Base-by-base conservation (phyloP, 2,888 invertebrate genomes). In the Yponomeuta evonymella region DNA sequence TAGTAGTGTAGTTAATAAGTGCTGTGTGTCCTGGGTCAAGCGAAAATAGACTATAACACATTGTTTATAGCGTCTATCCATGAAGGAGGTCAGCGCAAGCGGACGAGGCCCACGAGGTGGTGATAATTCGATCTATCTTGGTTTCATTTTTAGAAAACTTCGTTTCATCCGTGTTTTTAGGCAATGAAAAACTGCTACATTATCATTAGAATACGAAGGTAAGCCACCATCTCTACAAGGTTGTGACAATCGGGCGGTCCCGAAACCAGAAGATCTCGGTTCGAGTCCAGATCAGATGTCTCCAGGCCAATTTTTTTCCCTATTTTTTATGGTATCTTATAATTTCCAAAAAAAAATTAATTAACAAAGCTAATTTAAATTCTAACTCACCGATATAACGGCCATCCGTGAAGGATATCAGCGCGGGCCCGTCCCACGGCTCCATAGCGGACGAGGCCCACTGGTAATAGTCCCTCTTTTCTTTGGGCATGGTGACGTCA, bases 381-480 rank as follows among this genome's bases (percentile, higher is more conserved):
- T 10, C 10, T 64, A 29, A 67, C 85, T 83, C 67, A 92, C 97
- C 99, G 80, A 99, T 97, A 83, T 97, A 99, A 48, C 99, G 95
- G 48, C 99, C 99, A 89, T 99, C 99, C 69, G 98, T 98, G 89
- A 99, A 99, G 0, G 99, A 98, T 71, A 99, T 94, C 73, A 99
- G 92, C 1, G 99, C 99, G 1, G 97, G 97, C 48, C 99, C 99
- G 88, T 99, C 99, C 99, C 99, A 99, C 0, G 99, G 99, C 85
- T 99, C 99, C 99, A 99, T 99, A 29, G 96, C 97, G 82, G 97
- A 99, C 0, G 98, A 96, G 15, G 98, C 97, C 99, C 99, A 99
- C 76, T 97, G 96, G 89, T 99, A 99, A 86, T 98, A 99, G 82
- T 98, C 97, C 70, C 97, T 95, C 88, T 98, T 99, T 81, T 97